Base-by-base conservation (phyloP, 2,113 vertebrate species). In the Nesogale talazaci region DNA sequence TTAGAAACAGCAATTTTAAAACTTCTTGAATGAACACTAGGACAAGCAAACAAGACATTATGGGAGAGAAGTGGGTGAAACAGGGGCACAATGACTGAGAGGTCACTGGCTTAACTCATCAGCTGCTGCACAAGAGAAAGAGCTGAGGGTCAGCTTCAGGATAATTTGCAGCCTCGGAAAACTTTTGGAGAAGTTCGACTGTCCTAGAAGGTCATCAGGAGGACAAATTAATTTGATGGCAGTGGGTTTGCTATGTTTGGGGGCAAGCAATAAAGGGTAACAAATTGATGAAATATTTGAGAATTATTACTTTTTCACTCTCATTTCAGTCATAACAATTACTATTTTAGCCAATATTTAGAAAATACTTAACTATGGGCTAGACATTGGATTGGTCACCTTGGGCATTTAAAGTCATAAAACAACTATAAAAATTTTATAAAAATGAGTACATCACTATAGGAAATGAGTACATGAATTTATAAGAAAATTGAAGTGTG, bases 251-350 rank as follows among this genome's bases (percentile, higher is more conserved):
- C 46, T 52, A 52, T 52, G 46, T 12, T 52, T 52, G 8, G 59
- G 59, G 16, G 22, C 22, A 59, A 59, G 19, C 57, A 61, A 40
- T 63, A 84, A 81, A 11, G 2, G 2, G 1, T 5, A 7, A 76
- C 4, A 86, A 8, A 63, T 81, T 65, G 25, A 46, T 42, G 19
- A 89, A 77, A 27, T 31, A 80, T n/a, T 38, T 42, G 34, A 69
- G 59, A 79, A 83, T 67, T 31, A 56, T 75, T 84, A 76, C 29
- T 52, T 61, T 88, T 94, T 80, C 31, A 22, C 27, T 69, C n/a
- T 8, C 22, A 9, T 81, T 90, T 70, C 63, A 34, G 6, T 46
- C 9, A 90, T 1, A 84, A 0, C 12, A 88, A 20, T 85, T 5
- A 42, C 61, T n/a, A 61, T 34, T 23, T 70, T 90, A 42, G 11